Conservation (phyloP, 2,888 invertebrate species). For the Pegoplata infirma region DNA sequence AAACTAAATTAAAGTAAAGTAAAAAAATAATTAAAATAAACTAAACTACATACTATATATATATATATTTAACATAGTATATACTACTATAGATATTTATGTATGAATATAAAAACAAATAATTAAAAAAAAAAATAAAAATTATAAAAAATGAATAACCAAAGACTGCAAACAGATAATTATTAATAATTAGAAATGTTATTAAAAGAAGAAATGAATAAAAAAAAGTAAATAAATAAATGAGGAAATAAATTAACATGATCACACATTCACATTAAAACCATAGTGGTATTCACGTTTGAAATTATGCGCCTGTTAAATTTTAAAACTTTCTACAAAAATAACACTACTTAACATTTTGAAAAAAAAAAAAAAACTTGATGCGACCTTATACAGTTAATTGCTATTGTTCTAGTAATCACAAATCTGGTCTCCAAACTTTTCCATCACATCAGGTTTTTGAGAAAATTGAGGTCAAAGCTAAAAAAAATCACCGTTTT, state of each 20-base stretch:
- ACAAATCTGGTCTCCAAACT: no score
- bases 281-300: constrained; percentile 12
- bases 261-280: background rate
- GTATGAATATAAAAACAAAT: constrained; percentile 64
- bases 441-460: no score
- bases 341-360: no score
- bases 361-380: no score
- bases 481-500: no score
- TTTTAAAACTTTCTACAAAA: no score
- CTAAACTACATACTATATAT: constrained; percentile 35
- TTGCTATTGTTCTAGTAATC: no score
- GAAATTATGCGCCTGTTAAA: no score
- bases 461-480: no score
- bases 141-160: constrained; percentile 76
- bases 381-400: no score
- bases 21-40: constrained; percentile 48
- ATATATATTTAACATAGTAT: constrained; percentile 30
- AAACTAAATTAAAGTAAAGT: constrained; percentile 20
- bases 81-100: constrained; percentile 54
- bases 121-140: constrained; percentile 65
- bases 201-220: constrained; percentile 70
- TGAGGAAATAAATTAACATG: constrained; percentile 11
- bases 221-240: no score
- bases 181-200: constrained; percentile 79
- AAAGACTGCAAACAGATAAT: constrained; percentile 80